A percentile compares a stretch with the other conserved stretches of the same genome.
phyloP scores from a whole-genome alignment of 2,888 invertebrate species.

The Meiosimyza decipiens region DNA sequence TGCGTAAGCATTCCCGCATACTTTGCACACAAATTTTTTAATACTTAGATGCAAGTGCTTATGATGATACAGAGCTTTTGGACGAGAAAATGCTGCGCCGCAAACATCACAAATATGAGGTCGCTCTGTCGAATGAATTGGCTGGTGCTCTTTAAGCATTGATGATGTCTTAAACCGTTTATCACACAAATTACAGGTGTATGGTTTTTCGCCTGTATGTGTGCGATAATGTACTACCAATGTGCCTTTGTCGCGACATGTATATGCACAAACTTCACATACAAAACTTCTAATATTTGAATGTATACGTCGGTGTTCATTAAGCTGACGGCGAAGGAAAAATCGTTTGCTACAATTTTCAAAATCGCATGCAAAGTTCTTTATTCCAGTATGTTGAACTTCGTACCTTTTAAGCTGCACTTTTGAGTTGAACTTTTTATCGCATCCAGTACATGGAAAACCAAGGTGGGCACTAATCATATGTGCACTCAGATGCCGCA shows the following conservation, averaged over 20 bases:
- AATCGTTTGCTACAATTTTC: constrained; percentile 57
- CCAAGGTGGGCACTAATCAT: constrained; percentile 47
- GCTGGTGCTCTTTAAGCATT: constrained; percentile 26
- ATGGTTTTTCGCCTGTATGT: constrained; percentile 59
- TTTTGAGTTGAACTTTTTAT: constrained; percentile 52
- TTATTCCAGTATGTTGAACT: constrained; percentile 51
- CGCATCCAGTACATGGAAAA: constrained; percentile 48
- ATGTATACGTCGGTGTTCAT: constrained; percentile 49
- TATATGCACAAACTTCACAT: constrained; percentile 44
- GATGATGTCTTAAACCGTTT: constrained; percentile 43
- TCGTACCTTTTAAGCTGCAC: constrained; percentile 57
- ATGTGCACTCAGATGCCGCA: constrained; percentile 35
- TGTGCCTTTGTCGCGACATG: constrained; percentile 51
- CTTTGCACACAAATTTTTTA: constrained; percentile 55
- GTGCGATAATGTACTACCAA: constrained; percentile 55
- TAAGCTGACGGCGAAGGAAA: constrained; percentile 50
- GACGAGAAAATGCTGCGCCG: constrained; percentile 50
- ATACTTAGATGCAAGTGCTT: constrained; percentile 49
- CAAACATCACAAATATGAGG: constrained; percentile 51
- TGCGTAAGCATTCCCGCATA: constrained; percentile 54
- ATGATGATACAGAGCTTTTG: constrained; percentile 53
- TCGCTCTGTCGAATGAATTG: constrained; percentile 35
- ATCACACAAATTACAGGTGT: constrained; percentile 44
- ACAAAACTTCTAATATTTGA: constrained; percentile 46
- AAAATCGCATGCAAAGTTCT: constrained; percentile 52